These are phyloP conservation scores for Pristionchus exspectatus DNA, from an alignment of 2,888 invertebrate species.

Conservation along the genomic window DNA sequence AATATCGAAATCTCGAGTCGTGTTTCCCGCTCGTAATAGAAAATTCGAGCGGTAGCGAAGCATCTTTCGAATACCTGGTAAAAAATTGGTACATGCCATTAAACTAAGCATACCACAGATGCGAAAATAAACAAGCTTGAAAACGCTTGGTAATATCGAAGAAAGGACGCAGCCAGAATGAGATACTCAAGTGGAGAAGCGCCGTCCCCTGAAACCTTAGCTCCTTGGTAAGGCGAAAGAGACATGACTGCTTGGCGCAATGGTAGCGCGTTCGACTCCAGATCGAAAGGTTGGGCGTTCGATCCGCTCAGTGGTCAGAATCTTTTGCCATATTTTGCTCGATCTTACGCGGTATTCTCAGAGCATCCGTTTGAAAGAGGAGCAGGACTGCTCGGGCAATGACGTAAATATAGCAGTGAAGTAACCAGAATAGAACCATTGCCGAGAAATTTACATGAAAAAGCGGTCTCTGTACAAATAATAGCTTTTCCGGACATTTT, in stretches of 20 bases:
- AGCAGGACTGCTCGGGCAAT: background rate
- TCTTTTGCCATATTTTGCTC: slow-evolving; percentile 30
- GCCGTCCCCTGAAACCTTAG: background rate
- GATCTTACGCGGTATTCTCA: background rate
- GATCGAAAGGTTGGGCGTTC: slow-evolving; percentile 58
- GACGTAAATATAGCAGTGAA: background rate
- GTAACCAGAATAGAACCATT: background rate
- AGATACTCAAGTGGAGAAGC: background rate
- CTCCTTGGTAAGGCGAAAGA: background rate
- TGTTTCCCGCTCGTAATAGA: background rate
- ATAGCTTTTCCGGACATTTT: no score
- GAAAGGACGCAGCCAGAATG: background rate
- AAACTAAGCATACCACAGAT: background rate
- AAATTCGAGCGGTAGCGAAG: background rate
- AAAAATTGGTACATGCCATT: background rate
- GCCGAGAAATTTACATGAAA: background rate
- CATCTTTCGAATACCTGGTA: background rate
- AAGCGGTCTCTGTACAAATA: background rate
- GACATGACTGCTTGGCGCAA: slow-evolving; percentile 55
- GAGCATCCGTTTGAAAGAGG: background rate
- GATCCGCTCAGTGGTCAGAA: slow-evolving; percentile 57
- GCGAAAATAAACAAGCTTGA: background rate
- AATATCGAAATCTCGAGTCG: background rate
- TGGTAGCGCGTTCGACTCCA: slow-evolving; percentile 57
- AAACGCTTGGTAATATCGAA: background rate